phyloP scores from a whole-genome alignment of 1,140 invertebrate species.

The Cherax destructor region DNA sequence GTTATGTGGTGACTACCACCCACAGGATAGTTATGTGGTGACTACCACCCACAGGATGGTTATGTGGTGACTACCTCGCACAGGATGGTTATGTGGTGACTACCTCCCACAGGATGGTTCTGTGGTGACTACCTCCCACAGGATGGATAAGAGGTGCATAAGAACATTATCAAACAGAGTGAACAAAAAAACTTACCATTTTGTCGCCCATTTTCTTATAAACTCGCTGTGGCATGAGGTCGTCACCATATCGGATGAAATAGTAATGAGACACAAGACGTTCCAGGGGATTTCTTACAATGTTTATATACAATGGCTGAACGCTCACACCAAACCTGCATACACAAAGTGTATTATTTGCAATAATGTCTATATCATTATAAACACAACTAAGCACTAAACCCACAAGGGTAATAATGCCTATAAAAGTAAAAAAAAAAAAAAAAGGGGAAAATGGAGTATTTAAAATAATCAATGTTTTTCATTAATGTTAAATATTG shows the following conservation, averaged over 20 bases:
- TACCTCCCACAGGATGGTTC: no score
- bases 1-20: no score
- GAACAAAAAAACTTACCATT: conserved; percentile 81
- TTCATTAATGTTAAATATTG: no score
- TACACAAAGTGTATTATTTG: not conserved
- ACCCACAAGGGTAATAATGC: no score
- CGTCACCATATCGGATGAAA: conserved; percentile 96
- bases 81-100: no score
- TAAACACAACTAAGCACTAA: no score
- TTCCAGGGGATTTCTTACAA: conserved; percentile 95
- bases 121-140: no score
- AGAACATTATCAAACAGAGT: not conserved
- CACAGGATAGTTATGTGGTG: no score
- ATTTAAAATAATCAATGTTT: not conserved
- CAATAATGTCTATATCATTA: no score
- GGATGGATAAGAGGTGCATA: not conserved
- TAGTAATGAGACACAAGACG: conserved; percentile 98
- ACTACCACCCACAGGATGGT: no score
- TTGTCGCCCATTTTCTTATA: conserved; percentile 96
- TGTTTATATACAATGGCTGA: conserved; percentile 95
- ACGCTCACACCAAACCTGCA: conserved; percentile 85
- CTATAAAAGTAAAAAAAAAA: not conserved
- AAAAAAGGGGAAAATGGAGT: not conserved
- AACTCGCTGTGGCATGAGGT: conserved; percentile 95
- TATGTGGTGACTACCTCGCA: no score